Evolutionary conservation across 2,888 invertebrate genomes (phyloP).

Genomic region (Caradrina clavipalpis): DNA sequence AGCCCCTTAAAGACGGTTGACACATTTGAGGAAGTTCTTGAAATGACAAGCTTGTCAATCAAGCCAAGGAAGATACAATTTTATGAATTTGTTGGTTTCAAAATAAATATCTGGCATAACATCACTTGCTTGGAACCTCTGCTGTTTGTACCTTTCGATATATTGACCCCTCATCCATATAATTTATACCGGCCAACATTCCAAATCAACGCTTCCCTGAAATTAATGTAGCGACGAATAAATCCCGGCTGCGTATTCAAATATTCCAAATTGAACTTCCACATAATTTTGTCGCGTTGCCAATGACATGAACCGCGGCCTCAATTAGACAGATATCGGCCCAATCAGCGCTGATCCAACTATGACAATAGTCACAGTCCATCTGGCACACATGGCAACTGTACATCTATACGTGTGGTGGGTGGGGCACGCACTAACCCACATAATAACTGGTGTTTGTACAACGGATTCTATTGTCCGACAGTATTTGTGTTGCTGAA

Average conservation of each 20-base stretch:
- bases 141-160: not conserved
- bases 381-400: conserved; percentile 48
- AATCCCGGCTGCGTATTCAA: not conserved
- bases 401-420: conserved; percentile 24
- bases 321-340: conserved; percentile 46
- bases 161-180: not conserved
- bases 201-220: not conserved
- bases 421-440: conserved; percentile 52
- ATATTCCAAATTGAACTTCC: conserved; percentile 11
- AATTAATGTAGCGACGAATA: not conserved
- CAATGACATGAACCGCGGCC: conserved; percentile 25
- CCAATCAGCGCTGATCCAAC: conserved; percentile 22
- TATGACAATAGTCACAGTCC: conserved; percentile 35
- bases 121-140: not conserved
- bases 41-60: conserved; percentile 39
- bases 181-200: not conserved
- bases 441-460: conserved; percentile 53
- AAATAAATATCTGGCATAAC: conserved; percentile 1
- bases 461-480: conserved; percentile 49
- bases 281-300: conserved; percentile 16
- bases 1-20: conserved; percentile 33
- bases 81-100: conserved; percentile 9
- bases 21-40: conserved; percentile 29
- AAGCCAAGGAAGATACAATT: conserved; percentile 25
- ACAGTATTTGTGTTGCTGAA: conserved; percentile 43